phyloP scores from a whole-genome alignment of 1,140 invertebrate genomes.

The Tribolium castaneum region DNA sequence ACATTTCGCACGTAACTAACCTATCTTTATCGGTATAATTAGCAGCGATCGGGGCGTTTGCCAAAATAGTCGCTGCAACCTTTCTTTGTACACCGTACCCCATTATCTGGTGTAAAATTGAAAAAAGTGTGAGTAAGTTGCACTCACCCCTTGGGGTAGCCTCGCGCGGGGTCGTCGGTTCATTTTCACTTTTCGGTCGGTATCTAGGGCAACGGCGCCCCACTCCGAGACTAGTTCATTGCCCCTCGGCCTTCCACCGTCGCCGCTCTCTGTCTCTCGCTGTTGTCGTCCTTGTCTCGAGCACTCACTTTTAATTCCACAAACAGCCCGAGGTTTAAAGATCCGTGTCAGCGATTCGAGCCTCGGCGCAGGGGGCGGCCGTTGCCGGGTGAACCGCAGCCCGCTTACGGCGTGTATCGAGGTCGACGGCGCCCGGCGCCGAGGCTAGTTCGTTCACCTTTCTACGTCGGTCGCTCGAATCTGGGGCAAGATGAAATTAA shows the following conservation, averaged over 20 bases:
- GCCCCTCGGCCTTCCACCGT: slow-evolving; percentile 59
- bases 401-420: slow-evolving; percentile 44
- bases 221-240: slow-evolving; percentile 61
- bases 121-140: neutral
- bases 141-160: slow-evolving; percentile 15
- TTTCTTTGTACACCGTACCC: too few relatives aligned
- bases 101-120: too few relatives aligned
- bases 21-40: slow-evolving; percentile 36
- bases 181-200: slow-evolving; percentile 61
- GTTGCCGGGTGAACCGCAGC: neutral
- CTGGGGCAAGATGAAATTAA: slow-evolving; percentile 65
- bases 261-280: slow-evolving; percentile 48
- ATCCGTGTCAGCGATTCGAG: slow-evolving; percentile 55
- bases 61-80: slow-evolving; percentile 12
- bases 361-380: slow-evolving; percentile 39
- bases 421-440: slow-evolving; percentile 49
- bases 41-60: slow-evolving; percentile 3
- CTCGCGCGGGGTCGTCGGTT: slow-evolving; percentile 35
- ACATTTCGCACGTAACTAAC: slow-evolving; percentile 36
- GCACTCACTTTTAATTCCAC: slow-evolving; percentile 56
- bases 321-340: slow-evolving; percentile 50
- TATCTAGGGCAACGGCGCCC: slow-evolving; percentile 59
- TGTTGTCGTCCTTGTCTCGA: slow-evolving; percentile 45
- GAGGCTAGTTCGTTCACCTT: slow-evolving; percentile 63
- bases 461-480: slow-evolving; percentile 57